These are phyloP conservation scores for Rhabditophanes sp. DNA, from an alignment of 2,888 invertebrate species.

Conservation along the genomic window DNA sequence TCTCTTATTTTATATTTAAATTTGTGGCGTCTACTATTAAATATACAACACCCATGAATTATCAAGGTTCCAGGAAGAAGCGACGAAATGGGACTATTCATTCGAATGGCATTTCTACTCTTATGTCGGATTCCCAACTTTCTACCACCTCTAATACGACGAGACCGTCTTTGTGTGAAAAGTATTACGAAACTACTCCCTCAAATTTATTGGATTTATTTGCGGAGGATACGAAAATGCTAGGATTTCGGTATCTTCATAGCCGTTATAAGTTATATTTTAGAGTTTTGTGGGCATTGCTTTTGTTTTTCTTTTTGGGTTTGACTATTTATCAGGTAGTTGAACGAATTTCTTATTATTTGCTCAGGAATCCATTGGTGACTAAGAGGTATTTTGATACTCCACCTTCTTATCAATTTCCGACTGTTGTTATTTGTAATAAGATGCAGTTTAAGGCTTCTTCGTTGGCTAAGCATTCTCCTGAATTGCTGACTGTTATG, in stretches of 20 bases:
- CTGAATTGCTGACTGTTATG: constrained; percentile 18
- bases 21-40: too few relatives aligned
- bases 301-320: constrained; percentile 27
- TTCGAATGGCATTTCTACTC: too few relatives aligned
- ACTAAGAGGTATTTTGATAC: constrained; percentile 27
- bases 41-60: too few relatives aligned
- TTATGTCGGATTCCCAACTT: too few relatives aligned
- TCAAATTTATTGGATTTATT: constrained; percentile 19
- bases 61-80: too few relatives aligned
- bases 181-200: constrained; percentile 3
- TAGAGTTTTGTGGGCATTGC: constrained; percentile 26
- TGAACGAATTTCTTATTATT: constrained; percentile 32
- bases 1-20: too few relatives aligned
- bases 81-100: too few relatives aligned
- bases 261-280: constrained; percentile 33
- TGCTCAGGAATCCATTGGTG: constrained; percentile 26
- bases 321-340: constrained; percentile 29
- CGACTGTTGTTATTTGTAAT: constrained; percentile 30
- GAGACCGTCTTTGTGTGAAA: too few relatives aligned
- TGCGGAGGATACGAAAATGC: constrained; percentile 33
- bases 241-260: constrained; percentile 31
- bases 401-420: constrained; percentile 23
- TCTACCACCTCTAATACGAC: too few relatives aligned
- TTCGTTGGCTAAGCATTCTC: constrained; percentile 17
- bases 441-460: constrained; percentile 39